A percentile compares a stretch with the other conserved stretches of the same genome.
Evolutionary conservation across 2,113 vertebrate species (phyloP).

Genomic region (Coryphaenoides rupestris): DNA sequence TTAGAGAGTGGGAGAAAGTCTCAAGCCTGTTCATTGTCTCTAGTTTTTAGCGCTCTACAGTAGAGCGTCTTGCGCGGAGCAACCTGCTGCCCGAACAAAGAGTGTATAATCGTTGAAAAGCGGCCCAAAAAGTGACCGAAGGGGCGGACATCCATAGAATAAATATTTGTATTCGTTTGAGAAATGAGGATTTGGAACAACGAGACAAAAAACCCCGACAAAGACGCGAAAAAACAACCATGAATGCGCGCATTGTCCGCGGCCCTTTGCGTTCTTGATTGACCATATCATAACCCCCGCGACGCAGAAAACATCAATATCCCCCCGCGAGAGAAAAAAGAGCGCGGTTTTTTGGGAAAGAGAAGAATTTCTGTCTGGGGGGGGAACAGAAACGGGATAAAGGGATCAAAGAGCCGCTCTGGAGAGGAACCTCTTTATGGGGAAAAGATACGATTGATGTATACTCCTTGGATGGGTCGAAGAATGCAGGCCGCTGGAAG

Average conservation of each 20-base stretch:
- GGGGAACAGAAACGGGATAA: constrained; percentile 81
- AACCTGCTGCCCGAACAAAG: constrained; percentile 91
- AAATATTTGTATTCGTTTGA: constrained; percentile 93
- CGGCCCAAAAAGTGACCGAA: constrained; percentile 83
- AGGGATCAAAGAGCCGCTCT: constrained; percentile 90
- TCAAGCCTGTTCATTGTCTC: constrained; percentile 76
- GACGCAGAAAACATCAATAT: constrained; percentile 99
- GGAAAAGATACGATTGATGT: constrained; percentile 90
- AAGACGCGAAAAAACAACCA: constrained; percentile 65
- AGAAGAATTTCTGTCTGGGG: constrained; percentile 94
- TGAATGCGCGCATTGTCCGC: constrained; percentile 91
- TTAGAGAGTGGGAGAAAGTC: constrained; percentile 49
- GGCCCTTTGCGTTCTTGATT: constrained; percentile 95
- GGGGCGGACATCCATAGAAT: constrained; percentile 82
- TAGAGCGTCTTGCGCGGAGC: constrained; percentile 80
- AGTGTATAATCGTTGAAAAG: constrained; percentile 84
- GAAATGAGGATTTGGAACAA: constrained; percentile 73
- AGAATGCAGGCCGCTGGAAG: too few species aligned
- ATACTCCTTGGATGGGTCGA: constrained; percentile 84
- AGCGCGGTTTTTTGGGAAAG: constrained; percentile 99
- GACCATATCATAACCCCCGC: constrained; percentile 99
- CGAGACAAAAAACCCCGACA: constrained; percentile 67
- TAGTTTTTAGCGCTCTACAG: constrained; percentile 69
- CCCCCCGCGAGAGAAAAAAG: constrained; percentile 88
- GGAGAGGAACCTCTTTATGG: constrained; percentile 79